These are phyloP conservation scores for Neria commutata DNA, from an alignment of 2,888 invertebrate genomes.

Conservation along the genomic window DNA sequence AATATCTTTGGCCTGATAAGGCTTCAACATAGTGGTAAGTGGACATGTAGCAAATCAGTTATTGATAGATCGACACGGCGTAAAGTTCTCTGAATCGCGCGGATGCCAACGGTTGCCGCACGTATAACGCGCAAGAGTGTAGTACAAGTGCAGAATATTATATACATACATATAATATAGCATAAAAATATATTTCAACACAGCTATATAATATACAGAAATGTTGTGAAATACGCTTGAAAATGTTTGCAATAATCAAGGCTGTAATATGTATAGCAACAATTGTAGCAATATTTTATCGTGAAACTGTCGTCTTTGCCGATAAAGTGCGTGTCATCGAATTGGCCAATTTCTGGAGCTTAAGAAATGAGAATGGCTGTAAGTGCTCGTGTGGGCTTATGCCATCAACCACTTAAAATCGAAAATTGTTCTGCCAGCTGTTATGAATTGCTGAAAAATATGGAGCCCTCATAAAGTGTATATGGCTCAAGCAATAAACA, in stretches of 20 bases:
- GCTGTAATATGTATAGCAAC: not conserved
- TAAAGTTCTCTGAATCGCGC: too few relatives aligned
- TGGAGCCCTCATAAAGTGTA: not conserved
- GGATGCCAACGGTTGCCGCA: too few relatives aligned
- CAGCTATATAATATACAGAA: not conserved
- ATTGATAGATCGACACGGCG: too few relatives aligned
- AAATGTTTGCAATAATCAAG: not conserved
- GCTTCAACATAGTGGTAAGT: too few relatives aligned
- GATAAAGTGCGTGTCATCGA: slow-evolving; percentile 43
- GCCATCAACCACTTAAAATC: not conserved
- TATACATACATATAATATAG: too few relatives aligned
- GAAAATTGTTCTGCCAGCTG: slow-evolving; percentile 12
- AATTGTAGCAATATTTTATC: too few relatives aligned
- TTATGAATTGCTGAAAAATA: not conserved
- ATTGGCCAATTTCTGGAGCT: slow-evolving; percentile 44
- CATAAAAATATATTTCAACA: not conserved
- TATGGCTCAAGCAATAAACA: not conserved
- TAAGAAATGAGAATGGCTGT: slow-evolving; percentile 49
- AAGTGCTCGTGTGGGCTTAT: slow-evolving; percentile 24
- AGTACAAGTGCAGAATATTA: too few relatives aligned
- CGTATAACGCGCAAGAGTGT: too few relatives aligned
- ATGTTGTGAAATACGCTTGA: too few relatives aligned
- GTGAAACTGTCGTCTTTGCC: not conserved
- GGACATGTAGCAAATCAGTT: not conserved
- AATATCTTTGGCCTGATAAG: too few relatives aligned